A percentile compares a stretch with the other conserved stretches of the same genome.
These are phyloP conservation scores for Morone saxatilis DNA, from an alignment of 2,113 vertebrate species.

Conservation along the genomic window DNA sequence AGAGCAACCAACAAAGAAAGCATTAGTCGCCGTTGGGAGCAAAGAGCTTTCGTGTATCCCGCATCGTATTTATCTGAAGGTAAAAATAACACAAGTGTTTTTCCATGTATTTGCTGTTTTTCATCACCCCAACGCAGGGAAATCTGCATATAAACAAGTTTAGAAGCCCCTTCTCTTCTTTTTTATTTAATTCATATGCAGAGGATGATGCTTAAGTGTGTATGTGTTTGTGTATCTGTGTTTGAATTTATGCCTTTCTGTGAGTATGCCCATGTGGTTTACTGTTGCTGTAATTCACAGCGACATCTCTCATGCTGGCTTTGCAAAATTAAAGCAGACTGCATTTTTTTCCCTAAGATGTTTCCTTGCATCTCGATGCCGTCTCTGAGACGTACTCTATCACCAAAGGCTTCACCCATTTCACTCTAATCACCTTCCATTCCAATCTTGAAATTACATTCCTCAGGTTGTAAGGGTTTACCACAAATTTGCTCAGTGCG, in stretches of 20 bases:
- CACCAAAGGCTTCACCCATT: conserved; percentile 53
- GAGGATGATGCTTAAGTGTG: conserved; percentile 47
- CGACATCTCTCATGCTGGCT: conserved; percentile 61
- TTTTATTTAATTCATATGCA: conserved; percentile 65
- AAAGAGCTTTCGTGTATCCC: conserved; percentile 53
- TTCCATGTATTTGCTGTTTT: conserved; percentile 61
- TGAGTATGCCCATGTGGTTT: conserved; percentile 56
- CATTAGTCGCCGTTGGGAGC: conserved; percentile 37
- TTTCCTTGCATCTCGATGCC: conserved; percentile 29
- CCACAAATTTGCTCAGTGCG: conserved; percentile 50
- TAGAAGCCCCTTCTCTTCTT: conserved; percentile 54
- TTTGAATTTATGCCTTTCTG: conserved; percentile 47
- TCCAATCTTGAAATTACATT: conserved; percentile 61
- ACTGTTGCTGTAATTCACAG: conserved; percentile 65
- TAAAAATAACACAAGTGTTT: conserved; percentile 69
- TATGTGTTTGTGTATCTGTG: conserved; percentile 44
- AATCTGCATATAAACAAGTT: conserved; percentile 80
- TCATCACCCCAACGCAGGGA: conserved; percentile 43
- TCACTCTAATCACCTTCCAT: conserved; percentile 57
- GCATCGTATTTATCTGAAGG: conserved; percentile 39
- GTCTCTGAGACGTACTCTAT: conserved; percentile 33
- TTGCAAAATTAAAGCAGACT: conserved; percentile 73
- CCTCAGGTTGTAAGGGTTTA: conserved; percentile 61
- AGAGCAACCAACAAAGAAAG: conserved; percentile 39
- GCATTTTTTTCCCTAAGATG: conserved; percentile 52